These are phyloP conservation scores for Acestrorhynchus altus DNA, from an alignment of 2,797 vertebrate genomes.

Conservation along the genomic window DNA sequence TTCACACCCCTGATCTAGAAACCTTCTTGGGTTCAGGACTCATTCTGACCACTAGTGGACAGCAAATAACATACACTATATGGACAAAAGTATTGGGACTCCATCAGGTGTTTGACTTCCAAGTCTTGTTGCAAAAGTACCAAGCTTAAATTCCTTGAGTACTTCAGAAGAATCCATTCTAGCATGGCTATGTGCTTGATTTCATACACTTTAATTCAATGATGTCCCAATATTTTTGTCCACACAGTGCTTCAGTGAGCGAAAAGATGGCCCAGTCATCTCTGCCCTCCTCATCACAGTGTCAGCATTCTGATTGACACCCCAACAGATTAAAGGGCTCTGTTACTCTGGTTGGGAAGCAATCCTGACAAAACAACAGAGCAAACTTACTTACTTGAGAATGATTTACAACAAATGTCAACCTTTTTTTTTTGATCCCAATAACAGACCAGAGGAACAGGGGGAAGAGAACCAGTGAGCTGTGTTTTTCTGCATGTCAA, in stretches of 20 bases:
- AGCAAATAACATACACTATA: neutral
- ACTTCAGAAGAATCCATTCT: too few relatives aligned
- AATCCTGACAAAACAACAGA: constrained; percentile 5
- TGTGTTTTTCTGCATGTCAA: constrained; percentile 20
- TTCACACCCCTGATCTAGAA: too few relatives aligned
- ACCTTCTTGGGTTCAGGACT: neutral
- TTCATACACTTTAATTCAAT: too few relatives aligned
- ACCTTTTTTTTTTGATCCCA: constrained; percentile 2
- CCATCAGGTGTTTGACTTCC: too few relatives aligned
- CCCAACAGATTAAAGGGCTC: constrained; percentile 5
- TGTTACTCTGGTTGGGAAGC: constrained; percentile 25
- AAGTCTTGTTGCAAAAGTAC: too few relatives aligned
- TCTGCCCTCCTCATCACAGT: constrained; percentile 36
- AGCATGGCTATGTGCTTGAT: too few relatives aligned
- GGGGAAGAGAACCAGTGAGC: constrained; percentile 17
- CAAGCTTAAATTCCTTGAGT: too few relatives aligned
- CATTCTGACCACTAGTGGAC: constrained; percentile 31
- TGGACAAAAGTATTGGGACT: too few relatives aligned
- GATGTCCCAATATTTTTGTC: too few relatives aligned
- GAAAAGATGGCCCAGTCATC: neutral
- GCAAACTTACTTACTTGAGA: neutral
- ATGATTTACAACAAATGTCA: neutral
- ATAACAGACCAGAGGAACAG: constrained; percentile 29
- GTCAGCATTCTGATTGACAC: constrained; percentile 26
- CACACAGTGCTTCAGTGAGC: too few relatives aligned